A percentile compares a stretch with the other conserved stretches of the same genome.
Evolutionary conservation across 2,888 invertebrate genomes (phyloP).

Genomic region (Rhopalosiphum nymphaeae): DNA sequence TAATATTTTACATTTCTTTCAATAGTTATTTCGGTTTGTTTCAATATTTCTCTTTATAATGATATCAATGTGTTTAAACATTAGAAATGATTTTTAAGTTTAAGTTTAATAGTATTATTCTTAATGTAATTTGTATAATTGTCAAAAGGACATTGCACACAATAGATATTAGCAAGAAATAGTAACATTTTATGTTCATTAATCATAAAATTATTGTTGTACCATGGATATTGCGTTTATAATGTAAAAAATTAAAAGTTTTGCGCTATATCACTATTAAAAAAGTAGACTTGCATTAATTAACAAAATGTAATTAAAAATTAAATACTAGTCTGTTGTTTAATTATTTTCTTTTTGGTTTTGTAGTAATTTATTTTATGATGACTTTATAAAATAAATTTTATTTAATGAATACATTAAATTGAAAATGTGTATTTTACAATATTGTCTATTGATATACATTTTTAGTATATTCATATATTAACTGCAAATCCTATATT

Average conservation of each 20-base stretch:
- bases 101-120: not conserved
- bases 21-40: not conserved
- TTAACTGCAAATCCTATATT: not conserved
- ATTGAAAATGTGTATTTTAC: not conserved
- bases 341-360: not conserved
- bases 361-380: not conserved
- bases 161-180: not conserved
- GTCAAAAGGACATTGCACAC: not conserved
- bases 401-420: not conserved
- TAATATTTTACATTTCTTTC: not conserved
- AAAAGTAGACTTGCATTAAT: not conserved
- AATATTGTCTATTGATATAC: not conserved
- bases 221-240: not conserved
- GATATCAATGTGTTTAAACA: not conserved
- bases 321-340: not conserved
- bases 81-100: not conserved
- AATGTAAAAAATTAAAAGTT: not conserved
- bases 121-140: not conserved
- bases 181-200: not conserved
- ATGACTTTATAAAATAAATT: not conserved
- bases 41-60: not conserved
- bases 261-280: not conserved
- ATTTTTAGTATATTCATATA: not conserved
- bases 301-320: not conserved
- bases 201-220: not conserved